A percentile compares a stretch with the other conserved stretches of the same genome.
phyloP scores from a whole-genome alignment of 1,140 invertebrate genomes.

The Drosophila bocki region DNA sequence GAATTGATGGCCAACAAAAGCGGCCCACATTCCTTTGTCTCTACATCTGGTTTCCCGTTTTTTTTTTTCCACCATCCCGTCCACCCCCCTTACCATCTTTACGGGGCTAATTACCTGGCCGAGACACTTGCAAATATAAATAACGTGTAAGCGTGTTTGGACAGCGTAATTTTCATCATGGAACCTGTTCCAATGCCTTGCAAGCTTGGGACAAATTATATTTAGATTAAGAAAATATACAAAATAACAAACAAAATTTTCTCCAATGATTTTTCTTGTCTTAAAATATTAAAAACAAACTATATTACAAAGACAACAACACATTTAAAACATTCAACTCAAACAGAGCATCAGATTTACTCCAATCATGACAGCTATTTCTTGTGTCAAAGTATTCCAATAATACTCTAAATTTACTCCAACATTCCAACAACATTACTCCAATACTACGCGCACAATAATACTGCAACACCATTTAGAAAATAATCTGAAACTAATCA shows the following conservation, averaged over 20 bases:
- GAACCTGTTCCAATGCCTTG: background rate
- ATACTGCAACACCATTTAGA: background rate
- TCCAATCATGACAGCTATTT: no score
- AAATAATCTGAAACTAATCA: background rate
- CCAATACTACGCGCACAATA: background rate
- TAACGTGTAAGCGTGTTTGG: conserved; percentile 41
- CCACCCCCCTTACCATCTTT: background rate
- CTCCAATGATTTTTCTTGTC: background rate
- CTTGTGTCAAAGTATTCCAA: no score
- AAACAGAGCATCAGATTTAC: no score
- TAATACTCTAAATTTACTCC: background rate
- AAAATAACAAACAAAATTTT: background rate
- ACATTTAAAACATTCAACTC: no score
- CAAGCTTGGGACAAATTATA: background rate
- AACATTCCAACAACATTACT: background rate
- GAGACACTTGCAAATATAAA: conserved; percentile 50
- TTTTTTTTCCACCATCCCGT: conserved; percentile 2
- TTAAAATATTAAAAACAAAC: background rate
- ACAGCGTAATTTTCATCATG: conserved; percentile 17
- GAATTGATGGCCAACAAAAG: conserved; percentile 51
- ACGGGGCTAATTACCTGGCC: conserved; percentile 31
- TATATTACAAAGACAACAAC: no score
- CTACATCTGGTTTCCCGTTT: conserved; percentile 6
- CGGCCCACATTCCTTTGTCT: conserved; percentile 2
- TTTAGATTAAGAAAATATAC: background rate